Evolutionary conservation across 2,888 invertebrate species (phyloP).

Genomic region (Pachycephus smyrnensis): DNA sequence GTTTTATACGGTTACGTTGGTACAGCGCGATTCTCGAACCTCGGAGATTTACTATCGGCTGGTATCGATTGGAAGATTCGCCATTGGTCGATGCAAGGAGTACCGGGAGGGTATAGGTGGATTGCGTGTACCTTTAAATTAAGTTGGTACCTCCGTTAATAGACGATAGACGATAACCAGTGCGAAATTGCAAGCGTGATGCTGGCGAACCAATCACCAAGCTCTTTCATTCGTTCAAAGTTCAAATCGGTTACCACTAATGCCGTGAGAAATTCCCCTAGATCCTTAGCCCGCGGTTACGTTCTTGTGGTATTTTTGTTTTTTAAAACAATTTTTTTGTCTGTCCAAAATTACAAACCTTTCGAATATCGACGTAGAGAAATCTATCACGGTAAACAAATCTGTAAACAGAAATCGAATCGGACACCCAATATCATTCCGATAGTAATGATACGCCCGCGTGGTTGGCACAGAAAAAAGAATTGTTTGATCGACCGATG

Average conservation of each 20-base stretch:
- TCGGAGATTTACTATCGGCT: not conserved
- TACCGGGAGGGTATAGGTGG: not conserved
- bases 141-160: not conserved
- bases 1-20: not conserved
- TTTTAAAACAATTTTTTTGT: not conserved
- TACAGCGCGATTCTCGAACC: not conserved
- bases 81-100: not conserved
- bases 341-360: not conserved
- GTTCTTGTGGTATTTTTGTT: not conserved
- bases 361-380: not conserved
- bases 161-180: not conserved
- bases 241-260: not conserved
- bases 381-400: not conserved
- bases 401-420: not conserved
- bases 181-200: not conserved
- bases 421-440: not conserved
- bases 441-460: not conserved
- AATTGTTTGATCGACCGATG: not conserved
- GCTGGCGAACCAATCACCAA: not conserved
- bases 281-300: not conserved
- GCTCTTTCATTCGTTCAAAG: not conserved
- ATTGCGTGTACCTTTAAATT: not conserved
- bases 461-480: not conserved
- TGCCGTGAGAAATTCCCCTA: not conserved
- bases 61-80: not conserved